These are phyloP conservation scores for Oryzias sinensis DNA, from an alignment of 2,797 vertebrate species.

Conservation along the genomic window DNA sequence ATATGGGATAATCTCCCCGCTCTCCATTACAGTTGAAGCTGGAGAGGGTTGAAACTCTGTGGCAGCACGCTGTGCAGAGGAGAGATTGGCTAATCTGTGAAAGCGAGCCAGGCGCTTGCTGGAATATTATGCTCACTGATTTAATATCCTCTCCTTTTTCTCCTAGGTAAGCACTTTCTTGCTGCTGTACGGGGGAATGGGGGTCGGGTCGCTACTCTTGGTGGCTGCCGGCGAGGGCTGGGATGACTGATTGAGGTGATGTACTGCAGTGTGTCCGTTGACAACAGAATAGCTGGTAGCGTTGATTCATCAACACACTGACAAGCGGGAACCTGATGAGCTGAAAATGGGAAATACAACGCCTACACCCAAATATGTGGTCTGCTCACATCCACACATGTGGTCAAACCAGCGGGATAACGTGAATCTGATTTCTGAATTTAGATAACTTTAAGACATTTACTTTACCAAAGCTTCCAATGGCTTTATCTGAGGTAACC, in stretches of 20 bases:
- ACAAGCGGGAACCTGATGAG: constrained; percentile 29
- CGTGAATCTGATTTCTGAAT: background rate
- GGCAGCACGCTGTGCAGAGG: constrained; percentile 61
- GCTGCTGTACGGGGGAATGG: constrained; percentile 58
- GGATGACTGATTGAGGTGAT: constrained; percentile 81
- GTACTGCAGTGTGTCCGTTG: constrained; percentile 69
- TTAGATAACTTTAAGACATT: background rate
- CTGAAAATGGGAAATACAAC: constrained; percentile 27
- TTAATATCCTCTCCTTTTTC: constrained; percentile 78
- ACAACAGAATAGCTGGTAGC: constrained; percentile 61
- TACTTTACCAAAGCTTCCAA: background rate
- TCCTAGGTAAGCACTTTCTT: constrained; percentile 83
- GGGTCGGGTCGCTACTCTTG: constrained; percentile 60
- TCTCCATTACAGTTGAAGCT: constrained; percentile 70
- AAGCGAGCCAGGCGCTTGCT: constrained; percentile 68
- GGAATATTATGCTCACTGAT: constrained; percentile 76
- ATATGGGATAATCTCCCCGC: constrained; percentile 69
- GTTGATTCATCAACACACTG: constrained; percentile 56
- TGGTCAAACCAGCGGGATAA: background rate
- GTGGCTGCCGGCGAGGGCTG: constrained; percentile 63
- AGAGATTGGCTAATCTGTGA: constrained; percentile 79
- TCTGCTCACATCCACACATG: constrained; percentile 1
- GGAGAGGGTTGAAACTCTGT: constrained; percentile 66
- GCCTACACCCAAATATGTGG: constrained; percentile 2
- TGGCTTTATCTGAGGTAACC: background rate